Base-by-base conservation (phyloP, 2,113 vertebrate species). In the Stigmatopora argus region DNA sequence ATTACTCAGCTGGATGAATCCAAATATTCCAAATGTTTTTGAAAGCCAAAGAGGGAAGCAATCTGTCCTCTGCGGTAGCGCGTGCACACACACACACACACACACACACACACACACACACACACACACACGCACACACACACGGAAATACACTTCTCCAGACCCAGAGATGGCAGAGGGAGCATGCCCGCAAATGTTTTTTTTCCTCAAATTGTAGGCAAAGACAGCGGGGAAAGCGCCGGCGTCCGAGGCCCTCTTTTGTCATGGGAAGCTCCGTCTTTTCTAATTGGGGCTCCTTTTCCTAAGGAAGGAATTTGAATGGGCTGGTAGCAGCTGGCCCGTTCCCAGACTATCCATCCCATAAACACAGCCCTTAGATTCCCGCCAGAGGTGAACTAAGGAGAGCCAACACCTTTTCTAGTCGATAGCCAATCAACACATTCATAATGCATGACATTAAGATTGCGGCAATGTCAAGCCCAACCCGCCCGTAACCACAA, bases 251-350 rank as follows among this genome's bases (percentile, higher is more conserved):
- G 81, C 79, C 82, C 71, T 78, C 69, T 83, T 89, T 86, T 84
- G 87, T 88, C 87, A 88, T 89, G 85, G 86, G 87, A 87, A 89
- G 85, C 80, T 82, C 82, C 80, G 81, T 89, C 83, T 31, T 31
- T 31, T 85, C 87, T 86, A 80, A 85, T 85, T 77, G 70, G 3
- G 69, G 65, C 67, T 83, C 73, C 71, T 85, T 82, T 76, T 74
- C 83, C 71, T 72, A 81, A 74, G 68, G 59, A 66, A 73, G 73
- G 73, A 70, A 81, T 81, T 38, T 64, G 61, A 35, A 74, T 72
- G 26, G 26, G 26, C 64, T 74, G 67, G 72, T 85, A 72, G 67
- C 61, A 71, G 48, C 35, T 59, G 76, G 70, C 64, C 26, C 26
- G 2, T 31, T 78, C 53, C 62, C 72, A 62, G 68, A 70, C 68